Evolutionary conservation across 2,113 vertebrate genomes (phyloP), one percentile per base, ranked within the genome.

Genomic region (Oceanites oceanicus): DNA sequence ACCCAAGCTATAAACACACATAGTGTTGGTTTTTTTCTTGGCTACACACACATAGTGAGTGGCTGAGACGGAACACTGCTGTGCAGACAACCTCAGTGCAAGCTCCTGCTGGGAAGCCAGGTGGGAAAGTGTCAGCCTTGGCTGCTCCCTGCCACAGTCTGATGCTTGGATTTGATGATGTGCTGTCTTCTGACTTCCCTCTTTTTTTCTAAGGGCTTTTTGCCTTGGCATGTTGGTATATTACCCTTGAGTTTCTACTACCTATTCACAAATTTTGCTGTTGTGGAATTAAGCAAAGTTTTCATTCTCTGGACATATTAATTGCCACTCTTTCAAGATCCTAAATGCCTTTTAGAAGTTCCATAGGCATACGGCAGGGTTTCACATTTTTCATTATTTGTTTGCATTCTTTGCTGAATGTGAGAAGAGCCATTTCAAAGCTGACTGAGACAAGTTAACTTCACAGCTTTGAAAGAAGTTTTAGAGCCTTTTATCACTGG

Each of bases 1-100:
- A 49, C 12, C 10, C 23, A 52, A 65, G 61, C 13, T 83, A 6
- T 29, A 65, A 49, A 27, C 0, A 0, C 13, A 27, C 3, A 22
- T 2, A 29, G 14, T 20, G 17, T 0, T 32, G 19, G 1, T 36
- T 58, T 79, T 68, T 82, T 72, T 14, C 59, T 73, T 80, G 36
- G 11, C 25, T 86, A 42, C n/a, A 36, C 30, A 23, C 21, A 26
- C 2, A 7, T 2, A 53, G 15, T 42, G 75, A 86, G 12, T 58
- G 38, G 16, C 59, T 84, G 72, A 80, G 44, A 25, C 2, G 10
- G 47, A 79, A 34, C 15, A 15, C 22, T 42, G 68, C 29, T 84
- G 59, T 26, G n/a, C 59, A 65, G 36, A 67, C 7, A 73, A 3
- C 5, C 5, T 14, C 27, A n/a, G 30, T 2, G 2, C 40, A 62